phyloP scores from a whole-genome alignment of 2,113 vertebrate genomes.

The Apteryx mantelli region DNA sequence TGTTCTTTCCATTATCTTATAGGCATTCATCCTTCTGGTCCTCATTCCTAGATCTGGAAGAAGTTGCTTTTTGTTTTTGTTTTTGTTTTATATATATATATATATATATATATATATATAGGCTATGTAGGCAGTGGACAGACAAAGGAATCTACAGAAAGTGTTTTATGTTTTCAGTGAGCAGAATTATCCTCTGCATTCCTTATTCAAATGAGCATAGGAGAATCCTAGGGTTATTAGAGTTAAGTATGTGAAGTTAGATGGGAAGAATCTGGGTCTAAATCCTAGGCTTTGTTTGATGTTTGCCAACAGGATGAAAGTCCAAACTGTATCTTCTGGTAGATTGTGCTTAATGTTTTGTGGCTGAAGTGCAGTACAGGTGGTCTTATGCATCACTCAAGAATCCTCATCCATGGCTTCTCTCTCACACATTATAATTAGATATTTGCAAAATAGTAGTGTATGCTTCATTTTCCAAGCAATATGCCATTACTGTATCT shows the following conservation, averaged over 20 bases:
- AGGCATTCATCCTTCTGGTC: background rate
- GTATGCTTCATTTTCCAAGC: background rate
- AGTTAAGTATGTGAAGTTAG: background rate
- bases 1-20: background rate
- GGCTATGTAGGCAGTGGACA: background rate
- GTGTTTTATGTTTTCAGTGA: background rate
- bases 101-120: too few species aligned
- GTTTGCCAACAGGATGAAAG: background rate
- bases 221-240: background rate
- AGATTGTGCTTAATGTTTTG: background rate
- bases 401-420: background rate
- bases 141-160: background rate
- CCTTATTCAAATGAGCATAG: fast-evolving
- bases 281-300: background rate
- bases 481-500: background rate
- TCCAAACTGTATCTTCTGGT: background rate
- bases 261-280: background rate
- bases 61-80: fast-evolving
- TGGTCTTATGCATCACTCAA: background rate
- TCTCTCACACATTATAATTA: background rate
- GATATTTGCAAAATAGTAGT: background rate
- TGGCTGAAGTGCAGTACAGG: background rate
- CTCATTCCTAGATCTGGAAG: background rate
- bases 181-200: background rate
- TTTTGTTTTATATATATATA: too few species aligned